Percentiles rank a stretch among this genome's conserved stretches.
Conservation (phyloP, 2,888 invertebrate genomes). For the Diaphora mendica region DNA sequence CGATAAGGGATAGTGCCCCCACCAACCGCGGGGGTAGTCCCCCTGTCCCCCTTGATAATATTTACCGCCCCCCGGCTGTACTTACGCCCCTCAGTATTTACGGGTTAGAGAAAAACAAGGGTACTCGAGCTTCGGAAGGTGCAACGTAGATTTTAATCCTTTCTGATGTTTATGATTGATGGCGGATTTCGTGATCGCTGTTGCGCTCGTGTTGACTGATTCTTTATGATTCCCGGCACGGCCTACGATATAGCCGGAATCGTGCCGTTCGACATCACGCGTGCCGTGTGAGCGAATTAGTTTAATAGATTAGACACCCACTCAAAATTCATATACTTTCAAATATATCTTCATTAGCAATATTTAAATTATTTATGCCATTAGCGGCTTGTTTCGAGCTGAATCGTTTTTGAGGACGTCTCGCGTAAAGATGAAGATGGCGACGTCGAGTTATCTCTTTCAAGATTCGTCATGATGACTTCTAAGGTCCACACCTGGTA, state of each 20-base stretch:
- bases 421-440: not conserved
- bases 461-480: too few relatives aligned
- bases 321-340: conserved; percentile 19
- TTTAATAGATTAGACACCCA: conserved; percentile 63
- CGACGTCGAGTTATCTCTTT: not conserved
- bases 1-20: conserved; percentile 86
- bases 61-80: conserved; percentile 86
- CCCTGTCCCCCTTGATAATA: conserved; percentile 82
- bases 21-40: conserved; percentile 68
- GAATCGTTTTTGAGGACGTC: not conserved
- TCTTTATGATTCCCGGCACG: conserved; percentile 72
- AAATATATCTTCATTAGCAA: conserved; percentile 34
- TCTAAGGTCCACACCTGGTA: not conserved
- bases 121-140: conserved; percentile 86
- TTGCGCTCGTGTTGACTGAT: conserved; percentile 83
- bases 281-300: conserved; percentile 44
- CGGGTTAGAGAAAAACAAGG: conserved; percentile 87
- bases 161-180: conserved; percentile 87
- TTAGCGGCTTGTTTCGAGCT: not conserved
- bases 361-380: not conserved
- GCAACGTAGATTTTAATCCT: conserved; percentile 87
- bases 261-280: not conserved
- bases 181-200: conserved; percentile 84
- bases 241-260: not conserved
- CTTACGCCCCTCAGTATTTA: conserved; percentile 87